Evolutionary conservation across 2,797 vertebrate genomes (phyloP), one percentile per base, ranked within the genome.

Genomic region (Myioborus melanocephalus): DNA sequence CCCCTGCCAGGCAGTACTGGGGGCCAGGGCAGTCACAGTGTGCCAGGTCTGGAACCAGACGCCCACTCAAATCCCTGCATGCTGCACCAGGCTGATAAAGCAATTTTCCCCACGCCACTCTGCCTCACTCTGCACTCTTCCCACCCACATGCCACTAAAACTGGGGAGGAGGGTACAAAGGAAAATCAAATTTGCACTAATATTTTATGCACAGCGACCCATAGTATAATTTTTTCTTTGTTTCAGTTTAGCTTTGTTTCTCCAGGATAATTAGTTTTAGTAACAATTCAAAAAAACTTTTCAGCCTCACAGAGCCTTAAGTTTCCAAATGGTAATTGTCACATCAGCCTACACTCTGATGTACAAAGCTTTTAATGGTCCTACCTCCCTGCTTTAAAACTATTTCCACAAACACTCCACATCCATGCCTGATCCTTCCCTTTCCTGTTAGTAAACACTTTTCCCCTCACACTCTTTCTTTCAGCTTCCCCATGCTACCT

Each of bases 71-170:
- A 72, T 14, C 50, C 47, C 71, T 50, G 50, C n/a, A 19, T 2
- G 6, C 92, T 96, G 95, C 5, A 2, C 46, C 4, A 6, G n/a
- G 41, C 79, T 87, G 91, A 96, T 97, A 96, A 96, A 86, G 32
- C 34, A 18, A 32, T 71, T 82, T 49, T 26, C 5, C 2, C 9
- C 19, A 37, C 3, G 26, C 7, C 5, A 6, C 30, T 28, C 7
- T 43, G 21, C 32, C n/a, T 71, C 27, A 13, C 43, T n/a, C 78
- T 61, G 21, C 52, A 52, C 11, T 12, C 44, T 89, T 93, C 60
- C 75, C 83, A 93, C 43, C 24, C 60, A 90, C 68, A n/a, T 86
- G 53, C 39, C 83, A 89, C 37, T 34, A 84, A 69, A 79, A 72
- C 0, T 41, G 30, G 26, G 30, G 23, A 90, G 20, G 4, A 80